phyloP scores from a whole-genome alignment of 2,113 vertebrate genomes.

The Sprattus sprattus region DNA sequence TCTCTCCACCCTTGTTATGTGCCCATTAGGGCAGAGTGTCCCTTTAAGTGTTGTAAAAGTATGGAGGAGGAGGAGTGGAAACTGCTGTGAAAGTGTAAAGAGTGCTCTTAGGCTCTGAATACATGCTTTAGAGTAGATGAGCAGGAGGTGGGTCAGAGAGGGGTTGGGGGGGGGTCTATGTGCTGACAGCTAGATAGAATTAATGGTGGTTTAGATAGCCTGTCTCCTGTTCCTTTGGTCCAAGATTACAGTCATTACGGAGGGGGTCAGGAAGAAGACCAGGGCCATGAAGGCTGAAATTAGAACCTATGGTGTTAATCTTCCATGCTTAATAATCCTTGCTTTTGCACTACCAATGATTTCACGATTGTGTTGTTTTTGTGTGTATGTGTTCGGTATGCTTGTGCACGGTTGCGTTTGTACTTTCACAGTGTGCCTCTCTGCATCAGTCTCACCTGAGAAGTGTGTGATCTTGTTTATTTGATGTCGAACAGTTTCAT shows the following conservation, averaged over 20 bases:
- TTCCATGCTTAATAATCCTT: too few relatives aligned
- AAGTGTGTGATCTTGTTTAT: too few relatives aligned
- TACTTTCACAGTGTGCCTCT: too few relatives aligned
- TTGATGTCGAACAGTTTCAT: too few relatives aligned
- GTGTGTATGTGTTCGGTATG: too few relatives aligned
- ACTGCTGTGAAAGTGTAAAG: not conserved
- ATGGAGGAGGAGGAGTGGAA: not conserved
- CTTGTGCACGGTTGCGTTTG: too few relatives aligned
- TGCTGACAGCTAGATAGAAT: not conserved
- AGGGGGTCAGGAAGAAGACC: constrained; percentile 32
- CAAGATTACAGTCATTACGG: constrained; percentile 51
- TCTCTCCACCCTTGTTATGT: not conserved
- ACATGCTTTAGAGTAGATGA: not conserved
- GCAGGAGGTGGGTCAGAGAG: not conserved
- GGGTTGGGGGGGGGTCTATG: not conserved
- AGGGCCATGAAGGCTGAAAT: constrained; percentile 31
- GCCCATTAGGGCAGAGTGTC: not conserved
- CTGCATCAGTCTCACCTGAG: too few relatives aligned
- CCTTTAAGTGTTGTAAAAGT: not conserved
- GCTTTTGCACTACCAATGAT: too few relatives aligned
- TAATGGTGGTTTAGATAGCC: not conserved
- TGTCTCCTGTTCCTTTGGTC: constrained; percentile 41
- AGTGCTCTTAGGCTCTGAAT: not conserved
- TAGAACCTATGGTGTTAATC: constrained; percentile 7
- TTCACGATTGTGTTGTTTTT: too few relatives aligned